Base-by-base conservation (phyloP, 2,888 invertebrate genomes). In the Ornithoptera priamus region DNA sequence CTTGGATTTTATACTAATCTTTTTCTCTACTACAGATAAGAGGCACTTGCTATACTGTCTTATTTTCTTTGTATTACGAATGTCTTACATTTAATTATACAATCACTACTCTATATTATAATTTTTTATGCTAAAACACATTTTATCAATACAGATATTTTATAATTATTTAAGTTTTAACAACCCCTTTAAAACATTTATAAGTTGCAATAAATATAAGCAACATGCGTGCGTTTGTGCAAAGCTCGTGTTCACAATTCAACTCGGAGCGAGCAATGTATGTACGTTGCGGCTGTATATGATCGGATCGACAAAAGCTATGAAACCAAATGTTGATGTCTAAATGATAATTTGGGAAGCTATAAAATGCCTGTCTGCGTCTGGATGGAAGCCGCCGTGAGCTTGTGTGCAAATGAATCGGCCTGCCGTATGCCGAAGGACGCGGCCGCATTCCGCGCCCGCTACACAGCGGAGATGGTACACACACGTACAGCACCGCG, bases 381-480 rank as follows among this genome's bases (percentile, higher is more conserved):
- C 75, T 75, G 77, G 69, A 69, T 72, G 75, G 79, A 81, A 82
- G 81, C 81, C 77, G 80, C 74, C 76, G 83, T 83, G 80, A 81
- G 88, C 80, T 85, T 87, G 86, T 90, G 89, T 90, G 92, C 90
- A 90, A 90, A 90, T 90, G 90, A 89, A 86, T 85, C 85, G 85
- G 81, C 83, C 83, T 83, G 82, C 81, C 85, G 88, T 87, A 87
- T 86, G 86, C 80, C 89, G 91, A 92, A 92, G 92, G 92, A 92
- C 92, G 90, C 85, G 91, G 85, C 90, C 92, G 91, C 92, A 92
- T 92, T 92, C 92, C 92, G 77, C 80, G 77, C 81, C 84, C 86
- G 86, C 88, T 81, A 83, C 80, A 86, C 88, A 86, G 75, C 75
- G 81, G 82, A 85, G 85, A 85, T 86, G 89, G 83, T 89, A 87